A percentile compares a stretch with the other conserved stretches of the same genome.
Evolutionary conservation across 2,888 invertebrate genomes (phyloP).

Genomic region (Lasioglossum marginatum): DNA sequence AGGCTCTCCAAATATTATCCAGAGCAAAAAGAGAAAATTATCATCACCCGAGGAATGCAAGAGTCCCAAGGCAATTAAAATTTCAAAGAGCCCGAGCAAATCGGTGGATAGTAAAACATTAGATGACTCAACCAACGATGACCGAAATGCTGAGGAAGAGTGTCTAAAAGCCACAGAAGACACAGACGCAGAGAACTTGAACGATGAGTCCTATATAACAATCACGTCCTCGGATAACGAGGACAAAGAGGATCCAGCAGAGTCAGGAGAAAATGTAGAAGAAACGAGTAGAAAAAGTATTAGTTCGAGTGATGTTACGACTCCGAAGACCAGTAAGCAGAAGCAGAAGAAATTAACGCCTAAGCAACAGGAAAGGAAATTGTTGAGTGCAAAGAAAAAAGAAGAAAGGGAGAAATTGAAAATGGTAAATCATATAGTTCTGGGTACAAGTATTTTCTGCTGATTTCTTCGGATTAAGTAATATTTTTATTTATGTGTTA

Average conservation of each 20-base stretch:
- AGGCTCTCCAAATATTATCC: conserved; percentile 63
- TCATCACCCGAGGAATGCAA: conserved; percentile 71
- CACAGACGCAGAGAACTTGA: conserved; percentile 31
- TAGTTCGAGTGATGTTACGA: conserved; percentile 49
- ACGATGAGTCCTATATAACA: neutral
- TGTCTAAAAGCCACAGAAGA: conserved; percentile 20
- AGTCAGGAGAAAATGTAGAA: neutral
- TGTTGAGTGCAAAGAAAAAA: conserved; percentile 86
- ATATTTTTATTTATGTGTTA: conserved; percentile 75
- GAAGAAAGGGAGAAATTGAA: conserved; percentile 86
- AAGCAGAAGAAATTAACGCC: conserved; percentile 81
- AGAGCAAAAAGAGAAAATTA: conserved; percentile 80
- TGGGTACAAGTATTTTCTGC: conserved; percentile 66
- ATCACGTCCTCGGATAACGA: conserved; percentile 73
- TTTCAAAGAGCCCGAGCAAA: conserved; percentile 68
- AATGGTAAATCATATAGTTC: conserved; percentile 80
- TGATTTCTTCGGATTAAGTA: neutral
- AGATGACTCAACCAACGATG: neutral
- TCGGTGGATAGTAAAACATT: conserved; percentile 14
- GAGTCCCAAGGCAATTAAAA: conserved; percentile 76
- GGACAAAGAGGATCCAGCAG: conserved; percentile 47
- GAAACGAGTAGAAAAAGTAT: conserved; percentile 32
- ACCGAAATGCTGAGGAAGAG: neutral
- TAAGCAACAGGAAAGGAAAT: conserved; percentile 86
- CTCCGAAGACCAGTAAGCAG: conserved; percentile 23